Evolutionary conservation across 2,797 vertebrate species (phyloP), one percentile per base, ranked within the genome.

Genomic region (Eulemur albifrons): DNA sequence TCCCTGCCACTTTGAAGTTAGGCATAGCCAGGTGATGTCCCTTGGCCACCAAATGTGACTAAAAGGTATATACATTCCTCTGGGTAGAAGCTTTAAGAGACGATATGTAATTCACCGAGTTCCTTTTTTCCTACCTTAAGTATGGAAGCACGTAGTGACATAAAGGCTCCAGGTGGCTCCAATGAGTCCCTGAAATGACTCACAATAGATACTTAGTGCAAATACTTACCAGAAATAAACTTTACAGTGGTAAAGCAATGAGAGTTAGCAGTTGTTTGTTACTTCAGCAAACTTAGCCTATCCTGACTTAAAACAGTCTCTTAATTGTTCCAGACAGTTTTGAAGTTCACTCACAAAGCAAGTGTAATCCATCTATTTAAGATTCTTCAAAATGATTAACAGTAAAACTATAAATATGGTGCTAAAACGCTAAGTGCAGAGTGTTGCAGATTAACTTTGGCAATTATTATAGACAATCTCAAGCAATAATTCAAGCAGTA

Each of bases 141-240:
- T 30, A 43, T 85, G 12, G 17, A 70, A 88, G 61, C 25, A 90
- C 50, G n/a, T 14, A 30, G 23, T 32, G 2, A 95, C 59, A 50
- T 50, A 75, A 88, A 13, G 35, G 27, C 25, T 81, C 23, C 86
- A 69, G n/a, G 21, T 84, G 43, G 52, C 45, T n/a, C 15, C 50
- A 48, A 45, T 67, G 65, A 93, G 43, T 92, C 70, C 83, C 45
- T 10, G 21, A 32, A 89, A 79, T 79, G 89, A 92, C 52, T 80
- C 48, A 92, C 14, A 73, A 43, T 17, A 84, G 23, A 89, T 23
- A 86, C 52, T 82, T 63, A 54, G 23, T 50, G 91, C 57, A 89
- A 92, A 88, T 45, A 88, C 57, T 87, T 95, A 45, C 35, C 59
- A 88, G 59, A 95, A 94, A 81, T 63, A 96, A 91, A 92, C 17